Evolutionary conservation across 37 sponge, comb jelly and placozoan species (phyloP).

Genomic region (Chondrilla cf. caribensis): DNA sequence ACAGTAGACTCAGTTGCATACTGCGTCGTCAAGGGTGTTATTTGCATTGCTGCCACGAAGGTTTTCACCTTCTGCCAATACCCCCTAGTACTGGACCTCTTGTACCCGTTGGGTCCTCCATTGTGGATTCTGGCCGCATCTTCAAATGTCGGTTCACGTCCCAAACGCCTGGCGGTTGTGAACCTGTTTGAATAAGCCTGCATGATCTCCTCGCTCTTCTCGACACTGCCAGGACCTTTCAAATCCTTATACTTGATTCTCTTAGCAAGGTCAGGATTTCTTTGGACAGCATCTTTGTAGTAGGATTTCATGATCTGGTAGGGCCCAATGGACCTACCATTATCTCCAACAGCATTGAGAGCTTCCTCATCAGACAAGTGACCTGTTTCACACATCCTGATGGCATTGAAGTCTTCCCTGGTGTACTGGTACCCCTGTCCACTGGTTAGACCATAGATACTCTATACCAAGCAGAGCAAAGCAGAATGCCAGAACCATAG

Average conservation of each 20-base stretch:
- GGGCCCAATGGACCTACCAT: constrained; percentile 30
- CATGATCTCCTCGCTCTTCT: not conserved
- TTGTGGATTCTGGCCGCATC: constrained; percentile 16
- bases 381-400: constrained; percentile 18
- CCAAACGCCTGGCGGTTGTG: constrained; percentile 21
- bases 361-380: not conserved
- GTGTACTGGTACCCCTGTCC: not conserved
- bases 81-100: not conserved
- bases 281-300: constrained; percentile 34
- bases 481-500: too few species aligned
- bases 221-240: constrained; percentile 13
- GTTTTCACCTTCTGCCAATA: not conserved
- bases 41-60: too few species aligned
- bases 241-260: constrained; percentile 1
- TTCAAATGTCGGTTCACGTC: constrained; percentile 14
- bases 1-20: too few species aligned
- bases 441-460: too few species aligned
- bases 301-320: constrained; percentile 39
- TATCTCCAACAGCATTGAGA: constrained; percentile 21
- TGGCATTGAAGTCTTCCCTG: not conserved
- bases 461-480: too few species aligned
- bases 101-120: constrained; percentile 21
- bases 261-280: not conserved
- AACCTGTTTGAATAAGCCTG: constrained; percentile 30
- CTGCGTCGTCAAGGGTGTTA: too few species aligned